Conservation (phyloP, 2,888 invertebrate genomes). For the Mythimna albipuncta region DNA sequence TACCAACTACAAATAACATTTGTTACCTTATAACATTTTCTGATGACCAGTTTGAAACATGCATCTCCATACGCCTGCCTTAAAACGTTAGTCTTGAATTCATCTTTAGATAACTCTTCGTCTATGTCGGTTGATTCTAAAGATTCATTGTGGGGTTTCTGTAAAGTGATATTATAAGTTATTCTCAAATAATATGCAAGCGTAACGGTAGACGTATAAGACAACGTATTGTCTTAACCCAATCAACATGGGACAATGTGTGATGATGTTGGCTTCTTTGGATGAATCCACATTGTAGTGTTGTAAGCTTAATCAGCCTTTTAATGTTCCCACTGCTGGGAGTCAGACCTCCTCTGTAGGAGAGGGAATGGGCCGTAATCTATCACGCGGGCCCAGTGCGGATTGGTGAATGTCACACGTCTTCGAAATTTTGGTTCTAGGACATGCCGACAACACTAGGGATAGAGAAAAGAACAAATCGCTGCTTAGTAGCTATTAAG, state of each 20-base stretch:
- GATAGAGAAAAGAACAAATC: too few species aligned
- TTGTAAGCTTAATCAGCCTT: too few species aligned
- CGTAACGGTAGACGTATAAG: background rate
- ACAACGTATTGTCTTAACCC: background rate
- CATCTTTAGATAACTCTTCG: slow-evolving; percentile 55
- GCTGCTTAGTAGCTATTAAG: too few species aligned
- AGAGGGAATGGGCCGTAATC: too few species aligned
- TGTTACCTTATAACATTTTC: slow-evolving; percentile 76
- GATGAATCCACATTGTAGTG: background rate
- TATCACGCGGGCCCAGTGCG: too few species aligned
- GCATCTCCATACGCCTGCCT: slow-evolving; percentile 78
- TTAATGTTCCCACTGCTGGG: too few species aligned
- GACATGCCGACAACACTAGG: background rate
- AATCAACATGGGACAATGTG: background rate
- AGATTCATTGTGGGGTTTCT: slow-evolving; percentile 9
- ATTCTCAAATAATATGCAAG: background rate
- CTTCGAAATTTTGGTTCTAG: too few species aligned
- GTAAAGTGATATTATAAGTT: slow-evolving; percentile 6
- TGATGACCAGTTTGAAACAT: slow-evolving; percentile 76
- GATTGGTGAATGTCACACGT: too few species aligned
- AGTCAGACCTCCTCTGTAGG: too few species aligned
- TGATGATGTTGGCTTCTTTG: background rate
- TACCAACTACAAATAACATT: background rate
- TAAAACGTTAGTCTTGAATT: slow-evolving; percentile 67
- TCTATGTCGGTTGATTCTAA: slow-evolving; percentile 48